Percentiles rank a stretch among this genome's conserved stretches.
phyloP scores from a whole-genome alignment of 2,797 vertebrate genomes.

The Poecilia wingei region DNA sequence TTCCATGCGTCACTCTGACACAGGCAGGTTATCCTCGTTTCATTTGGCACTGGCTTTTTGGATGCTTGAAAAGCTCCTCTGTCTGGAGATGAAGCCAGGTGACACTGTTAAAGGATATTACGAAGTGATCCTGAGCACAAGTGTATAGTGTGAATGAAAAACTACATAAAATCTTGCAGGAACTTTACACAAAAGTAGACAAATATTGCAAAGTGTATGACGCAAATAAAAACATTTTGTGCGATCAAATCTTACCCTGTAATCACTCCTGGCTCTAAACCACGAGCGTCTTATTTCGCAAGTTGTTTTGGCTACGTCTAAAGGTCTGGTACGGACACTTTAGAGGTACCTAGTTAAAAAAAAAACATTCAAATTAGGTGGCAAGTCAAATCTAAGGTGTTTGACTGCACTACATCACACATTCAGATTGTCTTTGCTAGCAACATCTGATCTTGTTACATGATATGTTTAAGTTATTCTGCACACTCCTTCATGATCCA shows the following conservation, averaged over 20 bases:
- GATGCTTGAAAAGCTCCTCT: background rate
- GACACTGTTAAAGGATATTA: background rate
- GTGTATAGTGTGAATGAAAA: background rate
- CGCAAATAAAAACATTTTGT: background rate
- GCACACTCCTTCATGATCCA: constrained; percentile 57
- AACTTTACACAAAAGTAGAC: background rate
- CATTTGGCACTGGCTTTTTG: background rate
- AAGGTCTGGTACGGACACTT: background rate
- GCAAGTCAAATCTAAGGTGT: background rate
- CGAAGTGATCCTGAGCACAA: background rate
- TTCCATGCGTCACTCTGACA: background rate
- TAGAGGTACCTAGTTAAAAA: background rate
- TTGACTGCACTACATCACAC: background rate
- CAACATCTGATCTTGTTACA: constrained; percentile 55
- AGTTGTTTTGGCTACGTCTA: background rate
- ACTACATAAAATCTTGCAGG: background rate
- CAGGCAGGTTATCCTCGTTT: background rate
- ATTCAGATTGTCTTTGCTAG: constrained; percentile 53
- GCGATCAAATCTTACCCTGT: background rate
- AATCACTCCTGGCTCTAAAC: background rate
- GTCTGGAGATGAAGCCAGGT: background rate
- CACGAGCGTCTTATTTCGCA: background rate
- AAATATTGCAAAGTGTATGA: background rate
- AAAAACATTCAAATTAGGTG: too few species aligned
- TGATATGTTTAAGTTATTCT: constrained; percentile 73